Percentiles rank a stretch among this genome's conserved stretches.
Evolutionary conservation across 2,888 invertebrate genomes (phyloP).

Genomic region (Nowickia ferox): DNA sequence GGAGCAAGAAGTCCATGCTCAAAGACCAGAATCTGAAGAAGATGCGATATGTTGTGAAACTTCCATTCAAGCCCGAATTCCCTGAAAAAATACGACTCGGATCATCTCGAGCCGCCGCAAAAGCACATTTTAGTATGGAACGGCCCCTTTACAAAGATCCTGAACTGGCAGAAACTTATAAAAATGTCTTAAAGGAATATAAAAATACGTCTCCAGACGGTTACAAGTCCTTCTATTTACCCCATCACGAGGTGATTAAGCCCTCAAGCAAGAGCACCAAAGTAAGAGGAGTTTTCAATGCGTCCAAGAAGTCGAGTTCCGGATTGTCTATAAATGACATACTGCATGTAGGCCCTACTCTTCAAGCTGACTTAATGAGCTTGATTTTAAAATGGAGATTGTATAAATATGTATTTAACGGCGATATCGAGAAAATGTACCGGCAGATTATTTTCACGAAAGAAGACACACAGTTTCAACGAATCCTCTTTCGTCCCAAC

Average conservation of each 20-base stretch:
- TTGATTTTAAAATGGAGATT: not conserved
- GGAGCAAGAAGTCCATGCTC: not conserved
- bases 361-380: not conserved
- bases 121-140: not conserved
- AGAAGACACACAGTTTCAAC: too few species aligned
- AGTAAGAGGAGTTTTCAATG: too few species aligned
- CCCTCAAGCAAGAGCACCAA: too few species aligned
- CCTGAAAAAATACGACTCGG: too few species aligned
- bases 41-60: not conserved
- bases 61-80: too few species aligned
- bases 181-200: not conserved
- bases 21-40: not conserved
- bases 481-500: too few species aligned
- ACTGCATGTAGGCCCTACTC: not conserved
- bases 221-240: too few species aligned
- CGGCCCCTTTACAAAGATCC: not conserved
- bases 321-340: too few species aligned
- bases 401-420: not conserved
- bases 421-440: conserved; percentile 3
- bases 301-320: too few species aligned
- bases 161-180: not conserved
- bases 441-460: too few species aligned
- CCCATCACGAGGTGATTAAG: too few species aligned
- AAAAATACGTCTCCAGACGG: too few species aligned
- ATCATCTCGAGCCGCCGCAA: not conserved